Percentiles rank a stretch among this genome's conserved stretches.
Conservation (phyloP, 92 coral and sea anemone species). For the Zoanthus sociatus region DNA sequence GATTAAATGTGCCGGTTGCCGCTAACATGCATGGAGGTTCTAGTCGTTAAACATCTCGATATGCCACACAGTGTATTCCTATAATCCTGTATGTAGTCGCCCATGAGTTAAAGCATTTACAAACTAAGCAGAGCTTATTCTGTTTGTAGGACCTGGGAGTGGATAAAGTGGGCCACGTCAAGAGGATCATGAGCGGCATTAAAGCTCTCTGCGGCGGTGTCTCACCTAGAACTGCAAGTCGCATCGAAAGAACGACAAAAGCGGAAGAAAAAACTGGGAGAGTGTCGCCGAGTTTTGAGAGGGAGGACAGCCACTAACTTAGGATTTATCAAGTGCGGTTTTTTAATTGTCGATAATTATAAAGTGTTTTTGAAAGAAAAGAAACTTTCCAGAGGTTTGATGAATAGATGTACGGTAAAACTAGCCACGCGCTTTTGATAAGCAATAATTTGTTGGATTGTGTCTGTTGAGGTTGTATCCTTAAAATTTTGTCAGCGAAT, state of each 20-base stretch:
- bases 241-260: conserved; percentile 82
- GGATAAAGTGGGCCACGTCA: conserved; percentile 90
- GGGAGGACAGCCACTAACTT: conserved; percentile 80
- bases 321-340: background rate
- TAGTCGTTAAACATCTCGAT: background rate
- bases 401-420: background rate
- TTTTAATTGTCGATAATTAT: background rate
- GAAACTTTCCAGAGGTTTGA: background rate
- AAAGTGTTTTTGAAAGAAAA: background rate
- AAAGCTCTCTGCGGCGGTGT: conserved; percentile 93
- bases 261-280: conserved; percentile 80
- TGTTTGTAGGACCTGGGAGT: conserved; percentile 82
- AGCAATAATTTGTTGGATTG: background rate
- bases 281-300: conserved; percentile 58
- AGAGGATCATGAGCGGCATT: conserved; percentile 88
- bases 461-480: too few relatives aligned
- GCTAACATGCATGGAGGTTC: too few relatives aligned
- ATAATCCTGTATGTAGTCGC: background rate
- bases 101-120: too few relatives aligned
- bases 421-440: background rate
- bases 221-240: conserved; percentile 72
- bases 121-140: background rate
- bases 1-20: too few relatives aligned
- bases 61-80: background rate
- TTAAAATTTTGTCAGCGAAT: too few relatives aligned